These are phyloP conservation scores for Natator depressus DNA, from an alignment of 2,113 vertebrate species.

Conservation along the genomic window DNA sequence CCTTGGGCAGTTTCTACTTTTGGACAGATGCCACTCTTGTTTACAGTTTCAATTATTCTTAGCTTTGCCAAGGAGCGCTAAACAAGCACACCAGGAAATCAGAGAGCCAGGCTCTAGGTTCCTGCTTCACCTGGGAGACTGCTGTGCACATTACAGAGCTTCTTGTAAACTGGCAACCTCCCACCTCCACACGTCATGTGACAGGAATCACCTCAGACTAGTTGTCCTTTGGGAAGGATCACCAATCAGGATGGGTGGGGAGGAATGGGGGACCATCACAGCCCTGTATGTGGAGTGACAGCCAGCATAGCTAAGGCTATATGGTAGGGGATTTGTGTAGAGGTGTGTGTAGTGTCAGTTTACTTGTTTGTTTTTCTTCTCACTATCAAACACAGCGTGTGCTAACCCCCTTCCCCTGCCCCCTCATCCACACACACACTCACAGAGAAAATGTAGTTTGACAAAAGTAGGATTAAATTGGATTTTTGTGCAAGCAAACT, in stretches of 20 bases:
- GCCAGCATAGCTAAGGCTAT: background rate
- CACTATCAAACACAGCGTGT: background rate
- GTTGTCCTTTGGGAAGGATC: background rate
- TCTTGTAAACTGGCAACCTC: background rate
- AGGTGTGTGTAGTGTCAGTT: no score
- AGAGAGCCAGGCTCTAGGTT: background rate
- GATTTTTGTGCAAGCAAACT: background rate
- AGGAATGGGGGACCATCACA: background rate
- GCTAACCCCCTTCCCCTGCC: no score
- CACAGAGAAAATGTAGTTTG: fast-evolving
- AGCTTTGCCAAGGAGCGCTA: background rate
- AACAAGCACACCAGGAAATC: fast-evolving
- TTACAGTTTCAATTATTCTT: background rate
- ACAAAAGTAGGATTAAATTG: background rate
- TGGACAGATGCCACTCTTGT: background rate
- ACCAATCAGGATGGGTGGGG: background rate
- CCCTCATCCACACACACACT: no score
- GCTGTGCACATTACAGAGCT: background rate
- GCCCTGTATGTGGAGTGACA: background rate
- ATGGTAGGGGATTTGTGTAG: background rate
- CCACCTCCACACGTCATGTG: background rate
- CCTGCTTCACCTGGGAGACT: background rate
- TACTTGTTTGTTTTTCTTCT: background rate
- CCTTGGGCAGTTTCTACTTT: background rate
- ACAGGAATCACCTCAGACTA: background rate